Evolutionary conservation across 2,888 invertebrate species (phyloP).

Genomic region (Cosmorhoe ocellata): DNA sequence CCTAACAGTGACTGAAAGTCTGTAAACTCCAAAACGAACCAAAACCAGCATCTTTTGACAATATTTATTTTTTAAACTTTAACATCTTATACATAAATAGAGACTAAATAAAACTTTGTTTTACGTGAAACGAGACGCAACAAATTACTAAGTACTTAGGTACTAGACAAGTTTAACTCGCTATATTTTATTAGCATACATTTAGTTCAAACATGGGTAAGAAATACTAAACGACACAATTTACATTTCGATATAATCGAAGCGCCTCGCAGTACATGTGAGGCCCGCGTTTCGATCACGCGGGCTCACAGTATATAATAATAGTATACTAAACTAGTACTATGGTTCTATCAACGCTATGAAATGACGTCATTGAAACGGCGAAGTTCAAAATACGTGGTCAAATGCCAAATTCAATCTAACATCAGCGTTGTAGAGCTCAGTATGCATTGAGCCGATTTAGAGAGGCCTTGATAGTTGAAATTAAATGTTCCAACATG

Average conservation of each 20-base stretch:
- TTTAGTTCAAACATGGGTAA: slow-evolving; percentile 8
- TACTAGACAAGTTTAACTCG: slow-evolving; percentile 3
- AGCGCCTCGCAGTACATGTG: slow-evolving; percentile 3
- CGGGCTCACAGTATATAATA: not conserved
- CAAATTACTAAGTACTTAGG: slow-evolving; percentile 17
- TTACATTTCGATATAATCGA: slow-evolving; percentile 7
- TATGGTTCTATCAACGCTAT: not conserved
- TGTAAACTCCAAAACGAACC: slow-evolving; percentile 18
- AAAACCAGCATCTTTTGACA: slow-evolving; percentile 30
- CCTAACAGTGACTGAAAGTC: slow-evolving; percentile 5
- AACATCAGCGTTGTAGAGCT: no score
- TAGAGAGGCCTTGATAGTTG: no score
- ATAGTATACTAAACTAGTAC: not conserved
- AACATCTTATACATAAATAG: slow-evolving; percentile 28
- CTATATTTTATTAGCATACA: slow-evolving; percentile 8
- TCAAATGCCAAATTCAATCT: no score
- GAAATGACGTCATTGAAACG: no score
- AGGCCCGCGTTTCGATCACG: not conserved
- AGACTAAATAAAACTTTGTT: slow-evolving; percentile 32
- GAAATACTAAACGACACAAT: slow-evolving; percentile 3
- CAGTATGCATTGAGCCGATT: not conserved
- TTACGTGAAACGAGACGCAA: slow-evolving; percentile 19
- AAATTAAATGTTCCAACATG: not conserved
- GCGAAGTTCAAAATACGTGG: no score
- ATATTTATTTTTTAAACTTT: slow-evolving; percentile 26